phyloP scores from a whole-genome alignment of 2,888 invertebrate species.

The Iphiclides podalirius region DNA sequence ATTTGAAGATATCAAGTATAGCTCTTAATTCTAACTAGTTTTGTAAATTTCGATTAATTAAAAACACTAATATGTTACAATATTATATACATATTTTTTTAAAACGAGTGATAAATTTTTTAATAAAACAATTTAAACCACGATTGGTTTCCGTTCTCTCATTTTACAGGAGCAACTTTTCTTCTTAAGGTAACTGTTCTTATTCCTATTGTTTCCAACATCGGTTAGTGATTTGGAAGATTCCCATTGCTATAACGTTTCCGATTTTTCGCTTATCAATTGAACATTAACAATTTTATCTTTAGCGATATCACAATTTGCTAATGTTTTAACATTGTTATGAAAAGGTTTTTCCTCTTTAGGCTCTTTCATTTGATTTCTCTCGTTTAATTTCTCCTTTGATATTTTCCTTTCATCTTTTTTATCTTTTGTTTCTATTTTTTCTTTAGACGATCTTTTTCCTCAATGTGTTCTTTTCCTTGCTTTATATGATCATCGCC shows the following conservation, averaged over 20 bases:
- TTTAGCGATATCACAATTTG: slow-evolving; percentile 21
- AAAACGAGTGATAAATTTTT: not conserved
- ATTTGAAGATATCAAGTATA: slow-evolving; percentile 1
- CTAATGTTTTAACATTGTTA: slow-evolving; percentile 28
- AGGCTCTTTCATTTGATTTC: slow-evolving; percentile 27
- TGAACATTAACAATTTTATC: slow-evolving; percentile 23
- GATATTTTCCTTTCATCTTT: slow-evolving; percentile 32
- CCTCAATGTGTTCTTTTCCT: slow-evolving; percentile 27
- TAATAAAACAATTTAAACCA: slow-evolving; percentile 43
- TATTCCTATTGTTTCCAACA: slow-evolving; percentile 42
- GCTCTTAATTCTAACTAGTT: too few species aligned
- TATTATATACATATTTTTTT: not conserved
- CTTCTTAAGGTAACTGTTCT: slow-evolving; percentile 50
- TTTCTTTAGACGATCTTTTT: slow-evolving; percentile 32
- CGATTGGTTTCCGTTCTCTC: slow-evolving; percentile 61
- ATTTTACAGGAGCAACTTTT: slow-evolving; percentile 70
- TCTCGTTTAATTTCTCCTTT: slow-evolving; percentile 39
- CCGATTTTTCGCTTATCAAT: slow-evolving; percentile 46
- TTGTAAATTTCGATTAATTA: too few species aligned
- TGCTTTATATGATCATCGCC: slow-evolving; percentile 29
- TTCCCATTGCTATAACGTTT: slow-evolving; percentile 67
- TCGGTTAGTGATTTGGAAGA: slow-evolving; percentile 61
- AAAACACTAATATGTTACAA: too few species aligned
- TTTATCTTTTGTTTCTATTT: slow-evolving; percentile 31
- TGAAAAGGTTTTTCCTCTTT: not conserved